phyloP scores from a whole-genome alignment of 2,797 vertebrate genomes.

The Notoglanidium macrostoma region DNA sequence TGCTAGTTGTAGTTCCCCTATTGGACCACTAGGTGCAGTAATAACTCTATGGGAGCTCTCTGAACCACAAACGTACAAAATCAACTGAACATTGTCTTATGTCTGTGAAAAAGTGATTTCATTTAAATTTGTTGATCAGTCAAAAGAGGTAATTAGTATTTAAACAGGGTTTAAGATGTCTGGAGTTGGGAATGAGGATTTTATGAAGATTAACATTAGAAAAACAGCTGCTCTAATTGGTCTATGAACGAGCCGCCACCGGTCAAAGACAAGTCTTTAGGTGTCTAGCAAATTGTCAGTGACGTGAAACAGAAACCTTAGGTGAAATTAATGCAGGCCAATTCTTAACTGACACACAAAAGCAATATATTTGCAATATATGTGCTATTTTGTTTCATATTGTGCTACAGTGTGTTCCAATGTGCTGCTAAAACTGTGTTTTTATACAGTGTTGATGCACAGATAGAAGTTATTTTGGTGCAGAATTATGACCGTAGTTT shows the following conservation, averaged over 20 bases:
- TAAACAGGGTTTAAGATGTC: background rate
- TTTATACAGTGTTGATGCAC: background rate
- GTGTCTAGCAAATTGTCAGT: background rate
- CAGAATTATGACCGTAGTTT: background rate
- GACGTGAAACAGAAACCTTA: background rate
- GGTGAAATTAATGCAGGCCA: background rate
- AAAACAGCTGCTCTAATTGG: background rate
- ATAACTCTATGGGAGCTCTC: background rate
- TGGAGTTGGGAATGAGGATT: background rate
- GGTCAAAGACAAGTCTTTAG: background rate
- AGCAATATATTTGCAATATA: background rate
- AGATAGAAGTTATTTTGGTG: background rate
- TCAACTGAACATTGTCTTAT: background rate
- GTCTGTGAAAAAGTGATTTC: background rate
- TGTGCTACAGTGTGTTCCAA: background rate
- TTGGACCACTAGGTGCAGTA: background rate
- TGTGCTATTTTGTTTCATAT: background rate
- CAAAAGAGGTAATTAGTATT: background rate
- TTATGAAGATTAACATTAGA: background rate
- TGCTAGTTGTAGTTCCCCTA: background rate
- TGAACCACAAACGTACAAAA: background rate
- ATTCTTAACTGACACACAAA: background rate
- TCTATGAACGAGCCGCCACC: background rate
- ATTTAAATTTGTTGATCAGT: background rate
- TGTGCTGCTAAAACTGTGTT: too few relatives aligned